Base-by-base conservation (phyloP, 2,797 vertebrate species). In the Enteromius unitaeniatus region DNA sequence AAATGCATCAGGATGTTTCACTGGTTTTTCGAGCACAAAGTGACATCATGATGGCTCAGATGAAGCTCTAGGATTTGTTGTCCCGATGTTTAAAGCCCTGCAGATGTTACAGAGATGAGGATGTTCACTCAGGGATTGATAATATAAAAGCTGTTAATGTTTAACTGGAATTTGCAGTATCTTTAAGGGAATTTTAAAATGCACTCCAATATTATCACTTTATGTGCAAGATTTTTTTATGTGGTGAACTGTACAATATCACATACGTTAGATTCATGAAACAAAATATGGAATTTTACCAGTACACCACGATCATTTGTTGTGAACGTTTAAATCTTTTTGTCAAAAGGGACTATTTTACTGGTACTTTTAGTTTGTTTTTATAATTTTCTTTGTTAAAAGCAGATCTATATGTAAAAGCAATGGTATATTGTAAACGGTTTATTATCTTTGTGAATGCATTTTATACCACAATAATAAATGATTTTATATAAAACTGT, bases 391-490 rank as follows among this genome's bases (percentile, higher is more conserved):
- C 17, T 31, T 40, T 40, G n/a, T 80, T 81, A 28, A 49, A 64
- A 34, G 7, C 34, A 8, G 15, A 62, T 62, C n/a, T 62, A 1
- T 49, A 73, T 49, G 8, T 47, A 45, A 40, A 40, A 49, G n/a
- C 28, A 49, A n/a, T 45, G 49, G 13, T 81, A 47, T 64, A 23
- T 34, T 31, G 53, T 31, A 62, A 51, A 1, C 7, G 21, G 37
- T 23, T 19, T 11, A 17, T 69, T 81, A 40, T 58, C 0, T 21
- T 42, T 64, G 45, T 76, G 65, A 67, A 65, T 55, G 15, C n/a
- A 64, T 82, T 80, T 82, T 82, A 21, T 65, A 53, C n/a, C 47
- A 6, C 14, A 40, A 53, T 19, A 40, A 74, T 34, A 82, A 78
- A 45, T 28, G 67, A 9, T 73, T 62, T 72, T 42, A 42, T 21